These are phyloP conservation scores for Lemur catta DNA, from an alignment of 2,797 vertebrate genomes.

Conservation along the genomic window DNA sequence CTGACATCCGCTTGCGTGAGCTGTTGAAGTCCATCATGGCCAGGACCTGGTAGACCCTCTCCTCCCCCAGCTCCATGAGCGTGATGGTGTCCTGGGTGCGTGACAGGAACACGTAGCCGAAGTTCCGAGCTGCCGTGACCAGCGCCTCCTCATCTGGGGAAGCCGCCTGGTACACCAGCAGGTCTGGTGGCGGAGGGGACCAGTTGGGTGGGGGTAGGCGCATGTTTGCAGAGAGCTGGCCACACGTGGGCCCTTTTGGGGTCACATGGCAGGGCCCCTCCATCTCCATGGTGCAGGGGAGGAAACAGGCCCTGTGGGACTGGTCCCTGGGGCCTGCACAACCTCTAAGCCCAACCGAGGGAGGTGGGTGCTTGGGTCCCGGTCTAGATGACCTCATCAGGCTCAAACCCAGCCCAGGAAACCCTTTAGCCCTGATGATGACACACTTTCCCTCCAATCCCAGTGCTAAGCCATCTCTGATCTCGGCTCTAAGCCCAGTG, in stretches of 20 bases:
- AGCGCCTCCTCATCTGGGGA: constrained; percentile 95
- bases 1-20: constrained; percentile 94
- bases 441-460: too few relatives aligned
- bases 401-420: accelerated
- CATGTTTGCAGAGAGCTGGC: background rate
- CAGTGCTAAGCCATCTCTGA: accelerated
- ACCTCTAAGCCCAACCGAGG: background rate
- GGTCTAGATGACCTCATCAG: too few relatives aligned
- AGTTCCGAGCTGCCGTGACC: constrained; percentile 89
- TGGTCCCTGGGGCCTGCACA: accelerated
- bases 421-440: accelerated
- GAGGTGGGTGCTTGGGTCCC: background rate
- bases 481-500: background rate
- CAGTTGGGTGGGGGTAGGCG: accelerated
- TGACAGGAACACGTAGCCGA: constrained; percentile 92
- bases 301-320: accelerated
- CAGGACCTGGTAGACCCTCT: constrained; percentile 89
- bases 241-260: background rate
- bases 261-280: background rate
- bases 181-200: constrained; percentile 78
- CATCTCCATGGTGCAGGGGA: background rate
- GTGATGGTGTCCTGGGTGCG: constrained; percentile 91
- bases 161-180: constrained; percentile 92
- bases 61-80: constrained; percentile 89
- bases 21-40: constrained; percentile 96